Base-by-base conservation (phyloP, 2,113 vertebrate genomes). In the Grallaria varia region DNA sequence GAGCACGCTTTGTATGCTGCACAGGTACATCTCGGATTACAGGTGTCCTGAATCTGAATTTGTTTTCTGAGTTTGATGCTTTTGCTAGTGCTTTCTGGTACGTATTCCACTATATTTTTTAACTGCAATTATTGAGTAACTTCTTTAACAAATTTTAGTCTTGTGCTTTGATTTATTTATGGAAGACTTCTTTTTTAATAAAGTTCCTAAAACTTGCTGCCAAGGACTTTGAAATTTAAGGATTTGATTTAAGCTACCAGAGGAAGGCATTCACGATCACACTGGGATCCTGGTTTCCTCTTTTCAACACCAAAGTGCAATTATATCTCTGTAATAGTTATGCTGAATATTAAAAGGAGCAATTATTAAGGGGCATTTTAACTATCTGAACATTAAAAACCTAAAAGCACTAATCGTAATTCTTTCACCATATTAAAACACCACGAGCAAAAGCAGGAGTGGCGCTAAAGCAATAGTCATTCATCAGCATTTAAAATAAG, bases 401-500 rank as follows among this genome's bases (percentile, higher is more conserved):
- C 87, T 66, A 95, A 92, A 76, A 93, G 72, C 64, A 96, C 73
- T 96, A 89, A 97, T 97, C 83, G 84, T 97, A 89, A 96, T 94
- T 96, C 85, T 95, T 91, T 66, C 59, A 93, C 78, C 77, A 77
- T 89, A 96, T 86, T 96, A 95, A 96, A 94, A 96, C 78, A 97
- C 95, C 91, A 95, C 75, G 27, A 96, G 95, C 76, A 93, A 93
- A 58, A 95, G 76, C 39, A 93, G 76, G 82, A 94, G 89, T 94
- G 62, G 56, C 49, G 91, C 95, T 82, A 92, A 95, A 96, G 80
- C 67, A 97, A 83, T 90, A 91, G 89, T 78, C 92, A 79, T 95
- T 93, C 95, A 97, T 79, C 95, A 80, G 71, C 74, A 90, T 93
- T 97, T 95, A 97, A 96, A 91, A 89, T 93, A 96, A 96, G 92